A percentile compares a stretch with the other conserved stretches of the same genome.
phyloP scores from a whole-genome alignment of 1,140 invertebrate genomes.

The Tetranychus cinnabarinus region DNA sequence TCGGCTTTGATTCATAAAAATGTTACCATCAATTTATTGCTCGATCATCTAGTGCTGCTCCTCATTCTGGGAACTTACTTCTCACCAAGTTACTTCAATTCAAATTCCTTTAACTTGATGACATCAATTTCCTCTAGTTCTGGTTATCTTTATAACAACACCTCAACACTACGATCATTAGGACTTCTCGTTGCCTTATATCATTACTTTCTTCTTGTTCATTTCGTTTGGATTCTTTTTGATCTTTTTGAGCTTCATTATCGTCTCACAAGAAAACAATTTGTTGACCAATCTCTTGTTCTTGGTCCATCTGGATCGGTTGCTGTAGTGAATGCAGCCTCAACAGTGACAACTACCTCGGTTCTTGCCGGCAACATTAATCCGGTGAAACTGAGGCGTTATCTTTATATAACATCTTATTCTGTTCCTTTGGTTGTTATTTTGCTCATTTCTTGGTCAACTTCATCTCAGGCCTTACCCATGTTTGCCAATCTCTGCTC shows the following conservation, averaged over 20 bases:
- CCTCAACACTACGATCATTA: neutral
- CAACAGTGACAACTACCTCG: no score
- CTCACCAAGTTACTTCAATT: no score
- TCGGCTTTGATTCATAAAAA: neutral
- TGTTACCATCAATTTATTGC: neutral
- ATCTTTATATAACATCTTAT: neutral
- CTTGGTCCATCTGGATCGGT: no score
- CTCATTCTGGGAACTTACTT: neutral
- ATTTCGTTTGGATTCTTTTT: neutral
- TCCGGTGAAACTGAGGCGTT: neutral
- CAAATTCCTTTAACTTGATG: no score
- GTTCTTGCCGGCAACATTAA: no score
- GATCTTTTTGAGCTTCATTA: neutral
- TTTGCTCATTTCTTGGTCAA: neutral
- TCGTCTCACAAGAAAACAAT: neutral
- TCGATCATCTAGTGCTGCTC: neutral
- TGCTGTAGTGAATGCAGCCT: no score
- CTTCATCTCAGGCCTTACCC: neutral
- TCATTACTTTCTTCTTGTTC: neutral
- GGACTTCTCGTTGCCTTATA: neutral
- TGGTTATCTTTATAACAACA: neutral
- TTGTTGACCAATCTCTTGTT: no score
- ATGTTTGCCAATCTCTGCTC: neutral
- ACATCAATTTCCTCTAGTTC: no score
- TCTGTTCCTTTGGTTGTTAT: neutral